Conservation (phyloP, 2,888 invertebrate genomes). For the Ephialtes manifestator region DNA sequence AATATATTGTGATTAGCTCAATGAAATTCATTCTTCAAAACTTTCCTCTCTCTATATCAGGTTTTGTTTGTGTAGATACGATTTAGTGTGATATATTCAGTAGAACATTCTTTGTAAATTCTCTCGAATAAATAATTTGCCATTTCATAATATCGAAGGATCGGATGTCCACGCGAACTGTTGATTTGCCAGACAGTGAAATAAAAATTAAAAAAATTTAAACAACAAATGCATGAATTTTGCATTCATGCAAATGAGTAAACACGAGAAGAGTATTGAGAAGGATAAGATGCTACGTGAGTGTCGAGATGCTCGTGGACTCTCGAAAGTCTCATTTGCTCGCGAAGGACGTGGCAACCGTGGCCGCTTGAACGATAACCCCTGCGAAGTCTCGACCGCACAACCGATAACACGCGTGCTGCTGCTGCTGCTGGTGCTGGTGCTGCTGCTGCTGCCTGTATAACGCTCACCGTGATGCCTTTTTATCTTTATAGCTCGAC, state of each 20-base stretch:
- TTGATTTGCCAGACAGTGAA: not conserved
- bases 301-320: constrained; percentile 10
- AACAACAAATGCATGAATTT: constrained; percentile 18
- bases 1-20: not conserved
- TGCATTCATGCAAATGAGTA: constrained; percentile 7
- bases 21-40: not conserved
- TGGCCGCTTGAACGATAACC: constrained; percentile 80
- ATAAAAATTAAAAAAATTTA: not conserved
- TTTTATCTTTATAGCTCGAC: constrained; percentile 19
- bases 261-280: not conserved
- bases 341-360: constrained; percentile 78
- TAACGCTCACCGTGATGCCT: not conserved
- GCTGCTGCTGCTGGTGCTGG: not conserved
- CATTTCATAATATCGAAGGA: not conserved
- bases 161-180: not conserved
- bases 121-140: not conserved
- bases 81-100: not conserved
- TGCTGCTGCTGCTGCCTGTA: not conserved
- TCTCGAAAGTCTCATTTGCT: constrained; percentile 45
- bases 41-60: not conserved
- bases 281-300: constrained; percentile 1
- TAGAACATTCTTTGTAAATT: not conserved
- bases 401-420: constrained; percentile 54
- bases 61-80: not conserved
- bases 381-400: constrained; percentile 77